Percentiles rank a stretch among this genome's conserved stretches.
Evolutionary conservation across 2,797 vertebrate genomes (phyloP).

Genomic region (Phylloscopus collybita): DNA sequence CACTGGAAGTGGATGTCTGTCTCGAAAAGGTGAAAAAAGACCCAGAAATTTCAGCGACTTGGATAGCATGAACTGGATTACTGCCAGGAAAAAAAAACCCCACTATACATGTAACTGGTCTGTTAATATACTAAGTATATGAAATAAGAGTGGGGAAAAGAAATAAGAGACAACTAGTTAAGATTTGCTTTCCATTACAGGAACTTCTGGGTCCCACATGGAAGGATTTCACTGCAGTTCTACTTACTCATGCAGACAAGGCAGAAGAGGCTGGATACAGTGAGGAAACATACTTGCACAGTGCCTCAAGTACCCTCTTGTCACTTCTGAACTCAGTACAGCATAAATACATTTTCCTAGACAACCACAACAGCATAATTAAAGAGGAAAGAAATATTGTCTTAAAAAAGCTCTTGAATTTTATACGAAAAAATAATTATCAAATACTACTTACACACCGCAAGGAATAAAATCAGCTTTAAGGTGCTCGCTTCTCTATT

Average conservation of each 20-base stretch:
- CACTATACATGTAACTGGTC: background rate
- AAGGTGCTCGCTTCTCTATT: background rate
- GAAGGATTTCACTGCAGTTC: conserved; percentile 76
- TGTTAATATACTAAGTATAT: background rate
- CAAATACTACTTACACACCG: conserved; percentile 51
- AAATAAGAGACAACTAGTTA: conserved; percentile 34
- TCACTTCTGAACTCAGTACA: conserved; percentile 67
- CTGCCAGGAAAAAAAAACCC: background rate
- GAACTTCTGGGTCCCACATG: conserved; percentile 79
- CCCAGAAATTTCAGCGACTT: background rate
- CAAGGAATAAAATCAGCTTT: conserved; percentile 7
- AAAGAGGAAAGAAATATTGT: conserved; percentile 65
- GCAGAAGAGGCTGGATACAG: conserved; percentile 65
- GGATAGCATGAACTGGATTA: background rate
- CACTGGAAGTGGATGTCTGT: background rate
- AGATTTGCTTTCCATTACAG: conserved; percentile 66
- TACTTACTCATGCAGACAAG: conserved; percentile 79
- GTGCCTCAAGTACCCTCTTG: conserved; percentile 58
- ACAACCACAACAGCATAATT: conserved; percentile 39
- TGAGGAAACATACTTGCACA: conserved; percentile 67
- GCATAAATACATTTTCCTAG: conserved; percentile 72
- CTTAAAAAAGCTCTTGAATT: conserved; percentile 71
- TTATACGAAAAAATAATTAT: conserved; percentile 74
- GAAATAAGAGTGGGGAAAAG: background rate
- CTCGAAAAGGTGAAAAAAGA: background rate